Evolutionary conservation across 2,113 vertebrate genomes (phyloP).

Genomic region (Equus przewalskii): DNA sequence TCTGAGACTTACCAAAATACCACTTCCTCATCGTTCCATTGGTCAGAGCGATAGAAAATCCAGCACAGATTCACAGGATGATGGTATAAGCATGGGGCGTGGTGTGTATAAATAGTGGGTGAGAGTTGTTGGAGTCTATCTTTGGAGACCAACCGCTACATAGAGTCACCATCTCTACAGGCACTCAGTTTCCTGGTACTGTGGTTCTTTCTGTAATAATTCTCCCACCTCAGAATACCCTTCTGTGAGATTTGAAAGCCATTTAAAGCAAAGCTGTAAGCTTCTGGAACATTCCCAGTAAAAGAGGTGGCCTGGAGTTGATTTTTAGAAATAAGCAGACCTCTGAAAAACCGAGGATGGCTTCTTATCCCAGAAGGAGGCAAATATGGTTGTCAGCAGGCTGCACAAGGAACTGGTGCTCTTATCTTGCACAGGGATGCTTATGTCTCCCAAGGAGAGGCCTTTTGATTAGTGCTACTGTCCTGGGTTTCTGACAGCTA

Average conservation of each 20-base stretch:
- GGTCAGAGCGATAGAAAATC: not conserved
- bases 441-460: not conserved
- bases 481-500: not conserved
- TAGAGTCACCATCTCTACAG: not conserved
- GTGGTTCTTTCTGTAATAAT: not conserved
- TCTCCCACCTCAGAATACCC: not conserved
- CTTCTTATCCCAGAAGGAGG: constrained; percentile 16
- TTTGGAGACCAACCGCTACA: not conserved
- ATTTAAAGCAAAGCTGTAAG: not conserved
- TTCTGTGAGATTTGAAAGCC: not conserved
- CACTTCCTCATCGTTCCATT: not conserved
- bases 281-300: not conserved
- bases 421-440: not conserved
- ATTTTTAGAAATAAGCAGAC: not conserved
- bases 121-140: not conserved
- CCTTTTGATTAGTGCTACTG: not conserved
- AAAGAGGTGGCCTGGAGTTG: constrained; percentile 28
- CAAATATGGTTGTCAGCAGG: not conserved
- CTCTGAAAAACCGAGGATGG: not conserved
- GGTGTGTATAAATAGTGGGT: rapidly evolving
- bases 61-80: rapidly evolving
- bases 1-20: not conserved
- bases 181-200: not conserved
- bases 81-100: not conserved
- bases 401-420: not conserved